Percentiles rank a stretch among this genome's conserved stretches.
phyloP scores from a whole-genome alignment of 1,140 invertebrate species.

The Drosophila auraria region DNA sequence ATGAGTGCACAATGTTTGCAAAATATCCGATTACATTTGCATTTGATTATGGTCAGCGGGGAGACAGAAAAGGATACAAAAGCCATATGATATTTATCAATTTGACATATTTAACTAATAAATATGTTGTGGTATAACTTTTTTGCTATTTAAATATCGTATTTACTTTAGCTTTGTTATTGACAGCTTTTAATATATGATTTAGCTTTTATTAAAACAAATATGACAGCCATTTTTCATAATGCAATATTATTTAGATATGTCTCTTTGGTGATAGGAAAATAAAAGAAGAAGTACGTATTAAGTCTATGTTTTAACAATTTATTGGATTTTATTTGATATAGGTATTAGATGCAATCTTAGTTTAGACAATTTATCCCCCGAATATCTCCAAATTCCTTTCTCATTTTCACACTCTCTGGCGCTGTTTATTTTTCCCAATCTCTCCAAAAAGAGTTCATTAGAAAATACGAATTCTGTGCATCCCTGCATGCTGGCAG shows the following conservation, averaged over 20 bases:
- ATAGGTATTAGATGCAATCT: too few relatives aligned
- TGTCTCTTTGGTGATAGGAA: neutral
- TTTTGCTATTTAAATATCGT: neutral
- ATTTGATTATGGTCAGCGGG: slow-evolving; percentile 40
- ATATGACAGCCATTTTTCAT: neutral
- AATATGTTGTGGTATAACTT: slow-evolving; percentile 6
- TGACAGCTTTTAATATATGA: neutral
- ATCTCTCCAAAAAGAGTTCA: slow-evolving; percentile 34
- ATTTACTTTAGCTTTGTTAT: neutral
- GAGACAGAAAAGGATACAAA: neutral
- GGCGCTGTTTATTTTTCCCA: slow-evolving; percentile 1
- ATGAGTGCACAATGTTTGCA: slow-evolving; percentile 43
- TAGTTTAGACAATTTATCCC: neutral
- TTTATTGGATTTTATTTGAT: too few relatives aligned
- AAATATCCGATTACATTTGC: slow-evolving; percentile 63
- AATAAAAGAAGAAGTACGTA: neutral
- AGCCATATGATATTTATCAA: slow-evolving; percentile 29
- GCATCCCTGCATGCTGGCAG: slow-evolving; percentile 41
- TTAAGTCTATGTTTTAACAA: neutral
- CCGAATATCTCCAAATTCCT: neutral
- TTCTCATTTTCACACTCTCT: slow-evolving; percentile 14
- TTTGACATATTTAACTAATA: slow-evolving; percentile 42
- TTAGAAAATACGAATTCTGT: slow-evolving; percentile 37
- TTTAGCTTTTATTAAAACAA: neutral
- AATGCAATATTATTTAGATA: neutral